Conservation (phyloP, 1,140 invertebrate genomes). For the Drosophila kohkoa region DNA sequence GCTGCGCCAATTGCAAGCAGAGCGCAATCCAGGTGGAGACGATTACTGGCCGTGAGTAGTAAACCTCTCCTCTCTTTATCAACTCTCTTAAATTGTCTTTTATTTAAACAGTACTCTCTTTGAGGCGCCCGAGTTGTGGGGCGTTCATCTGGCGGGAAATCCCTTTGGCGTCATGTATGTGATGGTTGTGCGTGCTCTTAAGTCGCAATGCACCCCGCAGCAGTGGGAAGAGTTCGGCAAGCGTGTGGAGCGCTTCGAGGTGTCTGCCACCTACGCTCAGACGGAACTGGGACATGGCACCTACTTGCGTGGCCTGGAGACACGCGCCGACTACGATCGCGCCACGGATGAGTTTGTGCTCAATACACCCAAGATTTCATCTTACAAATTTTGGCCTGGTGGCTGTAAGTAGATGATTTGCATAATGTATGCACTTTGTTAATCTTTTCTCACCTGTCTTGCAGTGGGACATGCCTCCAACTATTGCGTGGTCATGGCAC, state of each 20-base stretch:
- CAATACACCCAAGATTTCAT: constrained; percentile 94
- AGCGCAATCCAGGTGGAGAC: constrained; percentile 88
- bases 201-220: constrained; percentile 93
- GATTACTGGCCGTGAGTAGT: constrained; percentile 87
- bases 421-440: not conserved
- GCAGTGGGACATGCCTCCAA: constrained; percentile 96
- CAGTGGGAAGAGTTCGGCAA: constrained; percentile 92
- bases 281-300: constrained; percentile 98
- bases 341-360: constrained; percentile 94
- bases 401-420: constrained; percentile 88
- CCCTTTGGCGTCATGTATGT: constrained; percentile 93
- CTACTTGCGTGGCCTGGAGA: constrained; percentile 95
- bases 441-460: not conserved
- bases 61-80: not conserved
- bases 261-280: constrained; percentile 97
- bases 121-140: constrained; percentile 47
- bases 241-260: constrained; percentile 91
- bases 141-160: constrained; percentile 90
- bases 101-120: constrained; percentile 44
- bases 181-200: constrained; percentile 95
- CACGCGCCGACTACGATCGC: constrained; percentile 95
- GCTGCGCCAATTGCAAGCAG: constrained; percentile 88
- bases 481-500: constrained; percentile 94
- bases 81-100: not conserved
- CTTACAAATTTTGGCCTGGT: constrained; percentile 98